These are phyloP conservation scores for Takifugu rubripes DNA, from an alignment of 2,797 vertebrate species.

Conservation along the genomic window DNA sequence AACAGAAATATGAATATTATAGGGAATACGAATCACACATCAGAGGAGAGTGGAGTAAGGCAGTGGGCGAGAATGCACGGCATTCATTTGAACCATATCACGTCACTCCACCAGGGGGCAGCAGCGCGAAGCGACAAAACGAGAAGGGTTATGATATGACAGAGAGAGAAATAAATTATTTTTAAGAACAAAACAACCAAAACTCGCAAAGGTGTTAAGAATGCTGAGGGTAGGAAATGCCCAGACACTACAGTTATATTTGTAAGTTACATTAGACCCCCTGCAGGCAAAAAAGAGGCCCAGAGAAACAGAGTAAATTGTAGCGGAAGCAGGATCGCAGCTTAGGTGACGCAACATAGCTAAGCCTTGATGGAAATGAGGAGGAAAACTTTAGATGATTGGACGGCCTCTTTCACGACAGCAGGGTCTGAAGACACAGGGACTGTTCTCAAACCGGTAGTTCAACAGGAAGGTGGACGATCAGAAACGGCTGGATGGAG, in stretches of 20 bases:
- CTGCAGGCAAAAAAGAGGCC: too few relatives aligned
- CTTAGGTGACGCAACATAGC: too few relatives aligned
- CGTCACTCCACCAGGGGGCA: constrained; percentile 46
- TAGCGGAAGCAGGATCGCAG: neutral
- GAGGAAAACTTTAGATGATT: neutral
- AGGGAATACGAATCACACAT: constrained; percentile 6
- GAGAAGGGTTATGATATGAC: too few relatives aligned
- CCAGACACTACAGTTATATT: neutral
- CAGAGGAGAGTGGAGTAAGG: constrained; percentile 21
- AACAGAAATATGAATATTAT: constrained; percentile 4
- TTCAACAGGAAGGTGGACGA: neutral
- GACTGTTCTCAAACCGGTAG: constrained; percentile 7
- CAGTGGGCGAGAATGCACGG: constrained; percentile 54
- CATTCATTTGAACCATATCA: constrained; percentile 53
- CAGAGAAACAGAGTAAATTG: neutral
- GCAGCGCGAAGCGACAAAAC: constrained; percentile 7
- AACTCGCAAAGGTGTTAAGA: neutral
- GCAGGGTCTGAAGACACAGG: constrained; percentile 10
- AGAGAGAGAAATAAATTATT: neutral
- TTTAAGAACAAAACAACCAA: neutral
- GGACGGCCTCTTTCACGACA: neutral
- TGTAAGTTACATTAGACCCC: constrained; percentile 13
- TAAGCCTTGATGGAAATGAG: neutral
- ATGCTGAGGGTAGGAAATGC: neutral
- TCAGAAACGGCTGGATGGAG: constrained; percentile 8